Conservation (phyloP, 2,888 invertebrate genomes). For the Epistrophella euchroma region DNA sequence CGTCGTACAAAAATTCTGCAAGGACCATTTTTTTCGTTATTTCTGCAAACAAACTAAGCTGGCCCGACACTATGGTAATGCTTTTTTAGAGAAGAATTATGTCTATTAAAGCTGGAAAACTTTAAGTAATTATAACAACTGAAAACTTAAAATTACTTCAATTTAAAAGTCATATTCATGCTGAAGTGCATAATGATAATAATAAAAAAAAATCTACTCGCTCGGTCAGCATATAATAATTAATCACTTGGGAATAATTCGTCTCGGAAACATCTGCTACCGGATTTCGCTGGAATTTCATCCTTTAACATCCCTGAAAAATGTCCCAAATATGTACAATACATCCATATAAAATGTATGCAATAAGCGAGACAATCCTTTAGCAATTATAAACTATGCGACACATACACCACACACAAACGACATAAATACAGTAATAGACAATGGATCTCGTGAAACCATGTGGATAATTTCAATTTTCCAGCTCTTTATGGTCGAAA, state of each 20-base stretch:
- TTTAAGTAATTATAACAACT: not conserved
- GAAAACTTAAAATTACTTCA: slow-evolving; percentile 15
- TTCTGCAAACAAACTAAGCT: no score
- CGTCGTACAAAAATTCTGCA: no score
- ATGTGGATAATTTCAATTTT: slow-evolving; percentile 70
- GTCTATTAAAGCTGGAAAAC: no score
- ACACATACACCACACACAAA: not conserved
- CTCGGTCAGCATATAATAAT: slow-evolving; percentile 52
- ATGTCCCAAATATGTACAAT: slow-evolving; percentile 9
- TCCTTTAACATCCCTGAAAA: slow-evolving; percentile 29
- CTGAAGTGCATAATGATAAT: not conserved
- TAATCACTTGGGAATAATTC: slow-evolving; percentile 73
- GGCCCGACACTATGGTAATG: no score
- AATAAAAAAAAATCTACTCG: slow-evolving; percentile 12
- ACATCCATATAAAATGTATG: slow-evolving; percentile 5
- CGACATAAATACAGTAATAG: not conserved
- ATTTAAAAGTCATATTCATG: slow-evolving; percentile 13
- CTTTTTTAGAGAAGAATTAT: no score
- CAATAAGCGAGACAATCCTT: slow-evolving; percentile 34
- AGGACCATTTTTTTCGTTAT: no score
- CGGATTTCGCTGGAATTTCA: slow-evolving; percentile 61
- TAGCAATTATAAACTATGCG: slow-evolving; percentile 27
- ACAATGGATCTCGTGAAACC: slow-evolving; percentile 42
- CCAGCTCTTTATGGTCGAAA: slow-evolving; percentile 63
- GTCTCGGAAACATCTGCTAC: slow-evolving; percentile 60